Base-by-base conservation (phyloP, 2,797 vertebrate species). In the Labeo calbasu region DNA sequence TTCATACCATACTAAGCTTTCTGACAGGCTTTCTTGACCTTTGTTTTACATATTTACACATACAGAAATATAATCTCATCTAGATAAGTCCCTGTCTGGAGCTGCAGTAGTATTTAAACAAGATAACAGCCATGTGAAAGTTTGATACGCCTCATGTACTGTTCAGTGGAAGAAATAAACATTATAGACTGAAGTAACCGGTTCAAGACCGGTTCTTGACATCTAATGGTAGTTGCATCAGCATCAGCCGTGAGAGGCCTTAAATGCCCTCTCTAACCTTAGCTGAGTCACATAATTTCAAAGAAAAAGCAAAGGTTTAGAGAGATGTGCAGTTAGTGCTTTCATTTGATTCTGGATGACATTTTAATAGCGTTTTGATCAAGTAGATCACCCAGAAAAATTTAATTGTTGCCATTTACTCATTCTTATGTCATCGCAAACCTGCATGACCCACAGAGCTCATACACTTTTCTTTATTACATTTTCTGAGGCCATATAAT, bases 101-200 rank as follows among this genome's bases (percentile, higher is more conserved):
- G 48, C 63, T 79, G 46, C 25, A 36, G 46, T 19, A 32, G 53
- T 51, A 79, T 79, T 68, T 51, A 14, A 77, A 46, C 59, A 19
- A 66, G 77, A 32, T 36, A 51, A 66, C 19, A 46, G 14, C 28
- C 28, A 65, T 1, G 14, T 65, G 25, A 15, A 32, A 15, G 25
- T 65, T 32, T 65, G 13, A 65, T 65, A 8, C 2, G 14, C 36
- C 55, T 77, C 55, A 11, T 77, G 5, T 19, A 77, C 55, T 48
- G 40, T 25, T 46, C 40, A 70, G 0, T 46, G 11, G 5, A 70
- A 1, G n/a, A 77, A 61, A 61, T n/a, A 3, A 23, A 4, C 15
- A 28, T 77, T 25, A 59, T 23, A 43, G 53, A 46, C 14, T 5
- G 2, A 40, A 61, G 21, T n/a, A 17, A 43, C 21, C 53, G 6